phyloP scores from a whole-genome alignment of 2,113 vertebrate genomes.

The Melanostigma gelatinosum region DNA sequence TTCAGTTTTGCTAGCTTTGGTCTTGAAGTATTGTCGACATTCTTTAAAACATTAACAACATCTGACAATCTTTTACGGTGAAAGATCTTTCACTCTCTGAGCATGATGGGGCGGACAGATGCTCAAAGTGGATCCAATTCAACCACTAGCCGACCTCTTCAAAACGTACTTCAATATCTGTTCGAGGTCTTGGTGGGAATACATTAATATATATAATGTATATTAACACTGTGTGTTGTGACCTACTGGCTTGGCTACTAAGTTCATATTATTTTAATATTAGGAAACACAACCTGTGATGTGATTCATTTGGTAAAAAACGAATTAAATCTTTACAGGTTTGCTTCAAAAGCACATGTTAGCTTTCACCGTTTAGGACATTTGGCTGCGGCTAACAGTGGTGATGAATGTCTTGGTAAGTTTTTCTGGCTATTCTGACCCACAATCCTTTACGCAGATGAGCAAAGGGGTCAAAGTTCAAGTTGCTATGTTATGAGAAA shows the following conservation, averaged over 20 bases:
- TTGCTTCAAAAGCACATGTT: slow-evolving; percentile 24
- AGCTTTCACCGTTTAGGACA: slow-evolving; percentile 26
- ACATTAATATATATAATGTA: neutral
- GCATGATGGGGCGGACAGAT: slow-evolving; percentile 65
- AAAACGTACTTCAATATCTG: slow-evolving; percentile 17
- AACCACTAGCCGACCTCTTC: slow-evolving; percentile 33
- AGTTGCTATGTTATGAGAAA: too few relatives aligned
- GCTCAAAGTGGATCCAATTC: slow-evolving; percentile 54
- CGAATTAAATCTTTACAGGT: slow-evolving; percentile 28
- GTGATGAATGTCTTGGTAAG: slow-evolving; percentile 53
- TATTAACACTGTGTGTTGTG: neutral
- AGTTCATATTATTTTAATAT: neutral
- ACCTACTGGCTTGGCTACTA: neutral
- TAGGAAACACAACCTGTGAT: neutral
- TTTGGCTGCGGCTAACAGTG: slow-evolving; percentile 38
- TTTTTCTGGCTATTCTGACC: neutral
- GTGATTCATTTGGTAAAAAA: slow-evolving; percentile 27
- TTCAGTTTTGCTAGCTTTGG: slow-evolving; percentile 78
- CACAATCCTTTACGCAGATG: too few relatives aligned
- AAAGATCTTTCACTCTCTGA: slow-evolving; percentile 58
- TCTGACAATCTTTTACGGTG: slow-evolving; percentile 76
- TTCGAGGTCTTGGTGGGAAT: neutral
- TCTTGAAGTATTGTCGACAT: slow-evolving; percentile 77
- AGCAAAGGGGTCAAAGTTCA: too few relatives aligned
- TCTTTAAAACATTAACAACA: slow-evolving; percentile 81